Conservation (phyloP, 1,140 invertebrate species). For the Saxidomus purpurata region DNA sequence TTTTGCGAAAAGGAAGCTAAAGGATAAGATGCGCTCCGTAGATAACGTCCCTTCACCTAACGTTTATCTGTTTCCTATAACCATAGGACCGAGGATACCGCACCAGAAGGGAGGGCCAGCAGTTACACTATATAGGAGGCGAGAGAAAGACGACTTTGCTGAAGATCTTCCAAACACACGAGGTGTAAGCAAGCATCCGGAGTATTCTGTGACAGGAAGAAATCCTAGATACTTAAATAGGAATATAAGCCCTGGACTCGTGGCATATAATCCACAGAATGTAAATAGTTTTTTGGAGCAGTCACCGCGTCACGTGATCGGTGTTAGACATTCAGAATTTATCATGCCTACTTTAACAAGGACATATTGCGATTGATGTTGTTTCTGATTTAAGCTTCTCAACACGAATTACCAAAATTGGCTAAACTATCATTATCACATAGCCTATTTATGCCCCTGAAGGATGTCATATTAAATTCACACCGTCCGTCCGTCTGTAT, state of each 20-base stretch:
- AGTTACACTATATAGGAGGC: background rate
- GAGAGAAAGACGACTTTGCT: constrained; percentile 45
- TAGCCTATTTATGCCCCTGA: too few relatives aligned
- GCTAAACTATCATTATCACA: too few relatives aligned
- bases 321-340: constrained; percentile 59
- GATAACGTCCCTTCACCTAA: constrained; percentile 45
- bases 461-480: too few relatives aligned
- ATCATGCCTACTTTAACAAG: constrained; percentile 43
- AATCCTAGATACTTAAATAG: background rate
- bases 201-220: constrained; percentile 50
- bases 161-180: constrained; percentile 62
- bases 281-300: constrained; percentile 58
- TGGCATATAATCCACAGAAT: constrained; percentile 57
- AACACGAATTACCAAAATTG: too few relatives aligned
- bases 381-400: too few relatives aligned
- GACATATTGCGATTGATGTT: constrained; percentile 12
- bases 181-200: constrained; percentile 38
- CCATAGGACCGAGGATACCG: constrained; percentile 29
- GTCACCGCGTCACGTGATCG: constrained; percentile 35
- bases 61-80: constrained; percentile 43
- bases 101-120: constrained; percentile 32
- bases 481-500: too few relatives aligned
- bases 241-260: constrained; percentile 44
- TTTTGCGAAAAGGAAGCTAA: constrained; percentile 26
- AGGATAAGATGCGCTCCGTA: constrained; percentile 14